These are phyloP conservation scores for Enteromius thamalakanensis DNA, from an alignment of 2,797 vertebrate genomes.

Conservation along the genomic window DNA sequence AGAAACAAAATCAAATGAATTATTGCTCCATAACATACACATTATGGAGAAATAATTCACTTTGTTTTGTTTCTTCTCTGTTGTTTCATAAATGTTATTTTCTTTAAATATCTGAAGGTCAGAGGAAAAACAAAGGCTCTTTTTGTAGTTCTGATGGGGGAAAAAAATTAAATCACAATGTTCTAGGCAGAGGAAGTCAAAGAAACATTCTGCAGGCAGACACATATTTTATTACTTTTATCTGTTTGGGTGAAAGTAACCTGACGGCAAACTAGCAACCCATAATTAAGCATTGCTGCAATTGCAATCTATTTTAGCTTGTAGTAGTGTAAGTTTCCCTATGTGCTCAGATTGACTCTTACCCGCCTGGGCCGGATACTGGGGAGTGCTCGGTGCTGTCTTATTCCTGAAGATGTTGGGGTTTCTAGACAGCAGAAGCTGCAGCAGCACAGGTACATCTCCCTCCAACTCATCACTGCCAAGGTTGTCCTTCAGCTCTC, in stretches of 20 bases:
- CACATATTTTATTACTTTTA: neutral
- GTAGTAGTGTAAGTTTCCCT: neutral
- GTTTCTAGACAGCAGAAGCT: constrained; percentile 95
- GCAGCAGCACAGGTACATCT: constrained; percentile 94
- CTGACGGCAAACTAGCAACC: constrained; percentile 6
- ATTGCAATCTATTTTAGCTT: neutral
- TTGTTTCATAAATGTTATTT: neutral
- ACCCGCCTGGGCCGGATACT: constrained; percentile 80
- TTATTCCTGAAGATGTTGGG: constrained; percentile 99
- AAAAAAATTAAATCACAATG: neutral
- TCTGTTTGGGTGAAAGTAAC: neutral
- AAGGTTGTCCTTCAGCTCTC: constrained; percentile 98
- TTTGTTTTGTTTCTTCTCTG: neutral
- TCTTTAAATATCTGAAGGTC: neutral
- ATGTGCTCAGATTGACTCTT: constrained; percentile 46
- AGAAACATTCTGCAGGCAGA: neutral
- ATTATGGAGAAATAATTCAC: neutral
- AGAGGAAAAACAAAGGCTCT: neutral
- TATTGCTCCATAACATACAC: neutral
- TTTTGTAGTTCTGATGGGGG: neutral
- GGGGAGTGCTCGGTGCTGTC: constrained; percentile 81
- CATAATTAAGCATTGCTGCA: neutral
- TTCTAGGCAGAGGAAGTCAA: neutral
- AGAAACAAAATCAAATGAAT: neutral
- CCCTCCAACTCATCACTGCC: constrained; percentile 98